Conservation (phyloP, 1,140 invertebrate genomes). For the Zaprionus africanus region DNA sequence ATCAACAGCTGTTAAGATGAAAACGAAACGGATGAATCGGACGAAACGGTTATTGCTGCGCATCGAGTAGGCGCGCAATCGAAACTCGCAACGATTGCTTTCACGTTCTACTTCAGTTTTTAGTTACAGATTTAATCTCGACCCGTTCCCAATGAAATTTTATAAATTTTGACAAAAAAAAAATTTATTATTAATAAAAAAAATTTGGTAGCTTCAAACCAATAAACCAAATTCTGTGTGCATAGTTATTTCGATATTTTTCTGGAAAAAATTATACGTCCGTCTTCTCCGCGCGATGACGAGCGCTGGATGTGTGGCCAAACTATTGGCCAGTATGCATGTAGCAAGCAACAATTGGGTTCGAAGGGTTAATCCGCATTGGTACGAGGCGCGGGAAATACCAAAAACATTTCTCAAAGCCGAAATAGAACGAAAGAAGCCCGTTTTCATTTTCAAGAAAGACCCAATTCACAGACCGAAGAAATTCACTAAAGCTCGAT, state of each 20-base stretch:
- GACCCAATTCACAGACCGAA: not conserved
- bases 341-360: constrained; percentile 36
- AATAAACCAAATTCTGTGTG: not conserved
- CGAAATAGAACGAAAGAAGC: not conserved
- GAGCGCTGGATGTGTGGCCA: constrained; percentile 52
- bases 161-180: not conserved
- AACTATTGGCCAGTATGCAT: constrained; percentile 29
- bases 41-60: not conserved
- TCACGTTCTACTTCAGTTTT: not conserved
- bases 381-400: constrained; percentile 50
- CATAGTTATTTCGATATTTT: not conserved
- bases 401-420: constrained; percentile 40
- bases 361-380: constrained; percentile 53
- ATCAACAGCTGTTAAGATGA: not conserved
- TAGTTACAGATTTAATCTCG: not conserved
- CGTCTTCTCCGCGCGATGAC: constrained; percentile 28
- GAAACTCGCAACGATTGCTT: not conserved
- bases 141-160: not conserved
- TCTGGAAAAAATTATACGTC: not conserved
- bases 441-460: not conserved
- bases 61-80: constrained; percentile 21
- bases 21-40: not conserved
- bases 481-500: not conserved
- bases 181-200: not conserved
- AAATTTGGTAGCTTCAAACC: not conserved